Conservation (phyloP, 2,888 invertebrate genomes). For the Orgyia antiqua region DNA sequence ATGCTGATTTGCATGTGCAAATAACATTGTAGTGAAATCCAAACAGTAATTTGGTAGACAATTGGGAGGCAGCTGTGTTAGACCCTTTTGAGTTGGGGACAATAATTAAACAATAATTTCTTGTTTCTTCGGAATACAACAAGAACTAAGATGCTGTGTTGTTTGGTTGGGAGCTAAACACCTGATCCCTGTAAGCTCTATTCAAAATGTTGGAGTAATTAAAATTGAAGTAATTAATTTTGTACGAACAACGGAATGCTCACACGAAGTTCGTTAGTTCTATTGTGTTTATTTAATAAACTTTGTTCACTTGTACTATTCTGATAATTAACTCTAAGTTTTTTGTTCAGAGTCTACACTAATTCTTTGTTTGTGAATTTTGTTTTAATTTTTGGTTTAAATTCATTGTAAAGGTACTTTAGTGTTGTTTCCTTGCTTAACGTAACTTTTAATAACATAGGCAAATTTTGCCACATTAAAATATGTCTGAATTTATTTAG, state of each 20-base stretch:
- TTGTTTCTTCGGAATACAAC: constrained; percentile 41
- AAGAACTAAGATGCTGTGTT: constrained; percentile 13
- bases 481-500: too few relatives aligned
- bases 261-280: not conserved
- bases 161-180: constrained; percentile 6
- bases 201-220: constrained; percentile 1
- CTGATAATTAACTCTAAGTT: not conserved
- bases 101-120: constrained; percentile 67
- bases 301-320: not conserved
- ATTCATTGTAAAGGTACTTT: too few relatives aligned
- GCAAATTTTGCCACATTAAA: too few relatives aligned
- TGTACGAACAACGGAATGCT: not conserved
- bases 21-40: constrained; percentile 70
- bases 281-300: not conserved
- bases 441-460: too few relatives aligned
- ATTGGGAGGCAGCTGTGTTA: constrained; percentile 60
- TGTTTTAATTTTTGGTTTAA: too few relatives aligned
- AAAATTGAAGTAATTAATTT: not conserved
- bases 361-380: too few relatives aligned
- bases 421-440: too few relatives aligned
- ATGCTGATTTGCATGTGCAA: constrained; percentile 75
- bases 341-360: not conserved
- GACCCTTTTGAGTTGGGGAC: constrained; percentile 31
- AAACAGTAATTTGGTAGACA: constrained; percentile 73
- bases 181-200: constrained; percentile 3